These are phyloP conservation scores for Zaprionus vittiger DNA, from an alignment of 1,140 invertebrate species.

Conservation along the genomic window DNA sequence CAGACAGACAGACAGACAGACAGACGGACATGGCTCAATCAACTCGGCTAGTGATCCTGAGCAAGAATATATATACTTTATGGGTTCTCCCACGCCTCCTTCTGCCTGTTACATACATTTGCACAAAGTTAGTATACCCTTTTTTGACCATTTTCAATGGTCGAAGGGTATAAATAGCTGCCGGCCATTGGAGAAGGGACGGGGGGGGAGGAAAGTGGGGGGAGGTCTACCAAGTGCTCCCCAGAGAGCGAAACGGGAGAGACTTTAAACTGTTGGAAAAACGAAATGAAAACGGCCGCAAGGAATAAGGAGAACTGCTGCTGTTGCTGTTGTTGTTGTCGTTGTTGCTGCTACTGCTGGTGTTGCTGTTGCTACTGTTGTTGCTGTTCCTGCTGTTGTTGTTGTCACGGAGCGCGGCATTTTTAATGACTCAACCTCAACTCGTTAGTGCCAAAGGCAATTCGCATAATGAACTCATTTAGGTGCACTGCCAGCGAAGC, in stretches of 20 bases:
- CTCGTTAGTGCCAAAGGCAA: conserved; percentile 72
- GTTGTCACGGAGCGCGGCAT: conserved; percentile 46
- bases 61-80: too few relatives aligned
- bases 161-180: too few relatives aligned
- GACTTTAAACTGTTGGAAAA: conserved; percentile 59
- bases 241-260: conserved; percentile 41
- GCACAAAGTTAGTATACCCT: too few relatives aligned
- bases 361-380: not conserved
- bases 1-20: too few relatives aligned
- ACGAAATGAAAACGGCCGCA: conserved; percentile 34
- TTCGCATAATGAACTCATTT: conserved; percentile 81
- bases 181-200: conserved; percentile 58
- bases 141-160: too few relatives aligned
- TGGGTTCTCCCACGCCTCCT: too few relatives aligned
- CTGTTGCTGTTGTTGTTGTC: conserved; percentile 9
- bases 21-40: too few relatives aligned
- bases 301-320: conserved; percentile 41
- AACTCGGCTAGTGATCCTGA: too few relatives aligned
- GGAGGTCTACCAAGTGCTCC: conserved; percentile 58
- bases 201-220: conserved; percentile 13
- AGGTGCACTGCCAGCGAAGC: conserved; percentile 4
- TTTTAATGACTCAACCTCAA: conserved; percentile 75
- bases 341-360: conserved; percentile 1
- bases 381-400: not conserved
- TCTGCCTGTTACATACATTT: too few relatives aligned